Evolutionary conservation across 1,140 invertebrate genomes (phyloP).

Genomic region (Episyrphus balteatus): DNA sequence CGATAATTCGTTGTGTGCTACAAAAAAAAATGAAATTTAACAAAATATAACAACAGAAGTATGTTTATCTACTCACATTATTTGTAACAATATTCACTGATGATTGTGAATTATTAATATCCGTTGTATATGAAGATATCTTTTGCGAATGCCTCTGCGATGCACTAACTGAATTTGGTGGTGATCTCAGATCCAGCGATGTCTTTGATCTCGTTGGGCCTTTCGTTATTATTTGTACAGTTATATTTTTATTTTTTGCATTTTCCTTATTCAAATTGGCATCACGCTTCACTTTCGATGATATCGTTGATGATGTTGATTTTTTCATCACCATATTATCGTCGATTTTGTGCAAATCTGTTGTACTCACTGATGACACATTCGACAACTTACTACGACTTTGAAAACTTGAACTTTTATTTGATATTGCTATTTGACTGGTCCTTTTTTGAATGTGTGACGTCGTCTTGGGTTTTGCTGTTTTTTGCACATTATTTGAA

Average conservation of each 20-base stretch:
- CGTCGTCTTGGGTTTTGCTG: conserved; percentile 6
- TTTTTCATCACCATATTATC: conserved; percentile 33
- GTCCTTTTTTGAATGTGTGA: conserved; percentile 8
- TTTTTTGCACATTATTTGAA: conserved; percentile 4
- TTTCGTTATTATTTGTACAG: conserved; percentile 32
- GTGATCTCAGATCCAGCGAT: conserved; percentile 27
- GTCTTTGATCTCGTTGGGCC: conserved; percentile 33
- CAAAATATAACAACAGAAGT: background rate
- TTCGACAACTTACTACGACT: conserved; percentile 22
- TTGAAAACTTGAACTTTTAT: conserved; percentile 11
- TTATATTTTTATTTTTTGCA: conserved; percentile 27
- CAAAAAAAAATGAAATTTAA: background rate
- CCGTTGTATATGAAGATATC: too few relatives aligned
- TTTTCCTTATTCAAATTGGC: conserved; percentile 30
- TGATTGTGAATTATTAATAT: too few relatives aligned
- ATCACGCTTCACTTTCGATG: conserved; percentile 21
- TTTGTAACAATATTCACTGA: too few relatives aligned
- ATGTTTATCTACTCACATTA: conserved; percentile 7
- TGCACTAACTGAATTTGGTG: conserved; percentile 6
- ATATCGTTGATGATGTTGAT: conserved; percentile 25
- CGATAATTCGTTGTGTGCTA: conserved; percentile 9
- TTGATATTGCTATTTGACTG: conserved; percentile 7
- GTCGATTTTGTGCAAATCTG: conserved; percentile 34
- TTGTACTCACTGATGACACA: conserved; percentile 31
- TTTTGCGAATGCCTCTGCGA: conserved; percentile 20